Evolutionary conservation across 2,888 invertebrate species (phyloP).

Genomic region (Macropis europaea): DNA sequence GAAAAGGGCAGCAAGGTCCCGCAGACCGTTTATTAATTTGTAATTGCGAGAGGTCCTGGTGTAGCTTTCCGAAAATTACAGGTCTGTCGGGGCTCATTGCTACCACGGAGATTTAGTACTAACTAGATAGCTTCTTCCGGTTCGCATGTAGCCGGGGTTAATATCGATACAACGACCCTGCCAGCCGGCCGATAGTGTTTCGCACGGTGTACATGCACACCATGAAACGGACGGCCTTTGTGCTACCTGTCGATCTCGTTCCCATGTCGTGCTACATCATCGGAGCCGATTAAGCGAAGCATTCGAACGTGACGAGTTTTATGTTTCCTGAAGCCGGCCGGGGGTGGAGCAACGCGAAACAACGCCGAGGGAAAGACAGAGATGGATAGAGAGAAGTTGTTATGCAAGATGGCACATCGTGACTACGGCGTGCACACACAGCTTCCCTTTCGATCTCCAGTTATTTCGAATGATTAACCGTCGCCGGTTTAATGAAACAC

Average conservation of each 20-base stretch:
- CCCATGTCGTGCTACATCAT: conserved; percentile 60
- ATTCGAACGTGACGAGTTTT: conserved; percentile 64
- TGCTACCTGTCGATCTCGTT: conserved; percentile 57
- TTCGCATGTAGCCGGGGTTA: conserved; percentile 1
- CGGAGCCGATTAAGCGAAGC: conserved; percentile 54
- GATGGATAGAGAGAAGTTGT: too few relatives aligned
- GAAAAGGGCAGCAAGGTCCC: conserved; percentile 50
- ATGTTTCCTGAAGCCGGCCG: conserved; percentile 49
- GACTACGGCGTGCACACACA: conserved; percentile 20
- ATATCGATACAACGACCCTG: conserved; percentile 36
- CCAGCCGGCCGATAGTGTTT: conserved; percentile 35
- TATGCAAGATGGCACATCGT: conserved; percentile 41
- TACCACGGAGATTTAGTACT: conserved; percentile 70
- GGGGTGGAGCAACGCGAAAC: conserved; percentile 27
- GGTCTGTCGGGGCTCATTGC: conserved; percentile 67
- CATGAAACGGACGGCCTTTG: conserved; percentile 21
- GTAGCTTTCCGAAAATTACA: conserved; percentile 72
- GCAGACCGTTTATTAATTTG: conserved; percentile 75
- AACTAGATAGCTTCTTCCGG: conserved; percentile 66
- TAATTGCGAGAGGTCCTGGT: conserved; percentile 69
- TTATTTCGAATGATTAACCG: background rate
- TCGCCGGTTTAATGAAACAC: background rate
- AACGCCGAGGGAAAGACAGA: too few relatives aligned
- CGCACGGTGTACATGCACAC: conserved; percentile 47
- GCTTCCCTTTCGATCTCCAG: background rate